A percentile compares a stretch with the other conserved stretches of the same genome.
Conservation (phyloP, 1,140 invertebrate genomes). For the Mactra quadrangularis region DNA sequence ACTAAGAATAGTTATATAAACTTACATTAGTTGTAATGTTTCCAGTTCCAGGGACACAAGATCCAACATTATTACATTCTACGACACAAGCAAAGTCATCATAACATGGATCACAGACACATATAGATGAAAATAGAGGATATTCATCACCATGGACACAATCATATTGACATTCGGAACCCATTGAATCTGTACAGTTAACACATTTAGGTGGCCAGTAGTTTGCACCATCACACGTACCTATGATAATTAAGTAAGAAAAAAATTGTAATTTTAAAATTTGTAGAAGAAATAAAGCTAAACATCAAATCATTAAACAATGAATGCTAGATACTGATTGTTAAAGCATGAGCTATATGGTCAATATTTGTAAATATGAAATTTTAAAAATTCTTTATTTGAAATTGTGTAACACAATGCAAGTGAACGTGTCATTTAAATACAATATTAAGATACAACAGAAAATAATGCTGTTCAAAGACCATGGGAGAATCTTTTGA, state of each 20-base stretch:
- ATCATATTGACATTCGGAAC: constrained; percentile 72
- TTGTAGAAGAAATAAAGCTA: neutral
- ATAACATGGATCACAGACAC: constrained; percentile 74
- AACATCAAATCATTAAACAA: neutral
- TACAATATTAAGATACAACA: too few species aligned
- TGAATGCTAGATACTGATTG: neutral
- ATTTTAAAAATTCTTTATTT: neutral
- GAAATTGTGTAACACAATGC: neutral
- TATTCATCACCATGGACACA: constrained; percentile 75
- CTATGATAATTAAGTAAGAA: constrained; percentile 52
- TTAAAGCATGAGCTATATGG: neutral
- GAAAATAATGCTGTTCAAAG: too few species aligned
- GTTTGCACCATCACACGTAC: constrained; percentile 67
- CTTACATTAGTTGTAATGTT: constrained; percentile 43
- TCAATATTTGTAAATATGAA: neutral
- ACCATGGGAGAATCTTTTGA: too few species aligned
- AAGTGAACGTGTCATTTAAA: neutral
- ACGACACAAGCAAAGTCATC: constrained; percentile 70
- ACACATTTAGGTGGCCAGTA: constrained; percentile 73
- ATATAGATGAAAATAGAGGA: constrained; percentile 67
- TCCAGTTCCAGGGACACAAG: constrained; percentile 67
- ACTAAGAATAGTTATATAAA: neutral
- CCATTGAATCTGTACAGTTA: constrained; percentile 74
- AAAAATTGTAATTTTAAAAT: constrained; percentile 8
- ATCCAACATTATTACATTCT: constrained; percentile 71